A percentile compares a stretch with the other conserved stretches of the same genome.
Conservation (phyloP, 2,888 invertebrate species). For the Suillia variegata region DNA sequence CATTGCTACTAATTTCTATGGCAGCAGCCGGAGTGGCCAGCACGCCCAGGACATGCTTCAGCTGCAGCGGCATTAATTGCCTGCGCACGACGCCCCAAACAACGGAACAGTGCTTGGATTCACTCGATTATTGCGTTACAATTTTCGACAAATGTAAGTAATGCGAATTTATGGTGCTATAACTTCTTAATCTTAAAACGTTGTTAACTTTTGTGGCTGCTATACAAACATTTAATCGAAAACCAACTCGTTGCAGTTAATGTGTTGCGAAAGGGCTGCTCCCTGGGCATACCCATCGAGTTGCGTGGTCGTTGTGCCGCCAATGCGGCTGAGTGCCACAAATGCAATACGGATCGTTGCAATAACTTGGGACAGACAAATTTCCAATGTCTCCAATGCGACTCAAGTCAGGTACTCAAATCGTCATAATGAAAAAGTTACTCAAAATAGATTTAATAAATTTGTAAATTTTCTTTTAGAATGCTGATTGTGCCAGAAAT, state of each 20-base stretch:
- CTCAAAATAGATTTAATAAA: neutral
- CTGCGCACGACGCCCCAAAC: constrained; percentile 38
- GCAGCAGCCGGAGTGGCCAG: constrained; percentile 31
- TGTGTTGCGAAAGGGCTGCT: constrained; percentile 53
- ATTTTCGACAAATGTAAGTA: constrained; percentile 49
- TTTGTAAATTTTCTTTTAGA: constrained; percentile 33
- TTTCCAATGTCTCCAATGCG: constrained; percentile 50
- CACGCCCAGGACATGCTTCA: constrained; percentile 41
- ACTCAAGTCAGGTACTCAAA: constrained; percentile 47
- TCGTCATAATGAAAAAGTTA: no score
- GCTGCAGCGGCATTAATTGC: constrained; percentile 52
- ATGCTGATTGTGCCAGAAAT: constrained; percentile 42
- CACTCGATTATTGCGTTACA: constrained; percentile 54
- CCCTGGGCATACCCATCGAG: constrained; percentile 42
- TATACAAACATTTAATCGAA: no score
- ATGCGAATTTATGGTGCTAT: neutral
- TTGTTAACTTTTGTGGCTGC: no score
- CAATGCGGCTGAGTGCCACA: constrained; percentile 41
- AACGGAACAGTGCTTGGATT: constrained; percentile 43
- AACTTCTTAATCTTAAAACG: neutral
- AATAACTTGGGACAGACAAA: constrained; percentile 48
- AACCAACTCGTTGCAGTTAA: constrained; percentile 37
- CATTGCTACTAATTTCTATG: neutral
- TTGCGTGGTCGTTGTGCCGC: constrained; percentile 44
- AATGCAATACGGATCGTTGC: constrained; percentile 51